Percentiles rank a stretch among this genome's conserved stretches.
Conservation (phyloP, 1,140 invertebrate species). For the Linepithema humile region DNA sequence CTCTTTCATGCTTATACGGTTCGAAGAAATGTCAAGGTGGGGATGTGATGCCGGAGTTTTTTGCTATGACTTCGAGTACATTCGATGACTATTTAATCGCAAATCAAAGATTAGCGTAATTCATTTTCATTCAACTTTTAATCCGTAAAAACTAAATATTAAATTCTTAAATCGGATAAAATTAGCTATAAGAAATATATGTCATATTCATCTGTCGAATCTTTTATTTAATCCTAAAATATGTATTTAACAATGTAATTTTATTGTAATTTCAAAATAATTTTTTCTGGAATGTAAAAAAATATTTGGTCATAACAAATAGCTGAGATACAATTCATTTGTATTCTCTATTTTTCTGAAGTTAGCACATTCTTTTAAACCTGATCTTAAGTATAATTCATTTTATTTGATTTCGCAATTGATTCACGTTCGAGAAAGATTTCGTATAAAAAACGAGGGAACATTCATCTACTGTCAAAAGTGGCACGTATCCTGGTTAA, state of each 20-base stretch:
- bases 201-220: not conserved
- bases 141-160: not conserved
- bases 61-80: not conserved
- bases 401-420: constrained; percentile 20
- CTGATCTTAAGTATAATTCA: not conserved
- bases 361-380: not conserved
- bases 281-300: not conserved
- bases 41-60: not conserved
- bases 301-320: no score
- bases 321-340: not conserved
- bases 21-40: not conserved
- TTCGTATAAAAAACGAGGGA: constrained; percentile 31
- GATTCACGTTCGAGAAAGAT: not conserved
- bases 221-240: not conserved
- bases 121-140: not conserved
- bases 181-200: no score
- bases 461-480: constrained; percentile 27
- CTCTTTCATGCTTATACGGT: not conserved
- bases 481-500: constrained; percentile 54
- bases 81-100: not conserved
- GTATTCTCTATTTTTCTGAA: not conserved
- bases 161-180: no score
- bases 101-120: not conserved
- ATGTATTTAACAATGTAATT: not conserved
- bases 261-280: not conserved